Percentiles rank a stretch among this genome's conserved stretches.
Conservation (phyloP, 2,113 vertebrate genomes). For the Strix aluco region DNA sequence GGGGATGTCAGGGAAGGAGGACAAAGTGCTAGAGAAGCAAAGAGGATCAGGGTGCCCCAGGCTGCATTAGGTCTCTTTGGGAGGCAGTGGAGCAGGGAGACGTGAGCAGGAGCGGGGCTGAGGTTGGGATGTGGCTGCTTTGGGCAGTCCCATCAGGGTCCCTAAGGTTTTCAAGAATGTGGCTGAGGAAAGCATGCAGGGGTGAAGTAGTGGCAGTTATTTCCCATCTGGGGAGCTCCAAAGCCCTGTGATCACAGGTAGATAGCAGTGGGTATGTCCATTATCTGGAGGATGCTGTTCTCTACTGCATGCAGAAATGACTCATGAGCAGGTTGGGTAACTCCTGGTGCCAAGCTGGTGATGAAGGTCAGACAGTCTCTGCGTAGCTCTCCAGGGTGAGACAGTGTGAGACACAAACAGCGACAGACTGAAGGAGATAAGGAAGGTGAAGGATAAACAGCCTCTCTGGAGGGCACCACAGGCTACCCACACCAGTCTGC, state of each 20-base stretch:
- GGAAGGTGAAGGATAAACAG: background rate
- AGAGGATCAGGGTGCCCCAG: background rate
- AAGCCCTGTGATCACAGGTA: background rate
- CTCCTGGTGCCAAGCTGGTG: slow-evolving; percentile 27
- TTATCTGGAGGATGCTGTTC: background rate
- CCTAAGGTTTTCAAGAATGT: background rate
- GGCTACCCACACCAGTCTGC: background rate
- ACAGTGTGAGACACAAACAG: background rate
- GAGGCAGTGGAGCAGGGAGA: background rate
- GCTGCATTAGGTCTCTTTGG: background rate
- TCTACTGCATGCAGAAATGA: background rate
- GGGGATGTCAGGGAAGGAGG: background rate
- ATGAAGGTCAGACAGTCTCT: background rate
- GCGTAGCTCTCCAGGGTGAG: background rate
- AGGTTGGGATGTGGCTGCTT: background rate
- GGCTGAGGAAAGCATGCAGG: background rate
- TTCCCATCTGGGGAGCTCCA: background rate
- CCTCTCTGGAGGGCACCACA: background rate
- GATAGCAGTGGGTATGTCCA: background rate
- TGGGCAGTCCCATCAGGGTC: background rate
- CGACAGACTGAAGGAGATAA: background rate
- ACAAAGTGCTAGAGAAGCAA: background rate
- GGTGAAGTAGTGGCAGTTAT: fast-evolving
- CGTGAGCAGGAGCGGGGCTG: background rate
- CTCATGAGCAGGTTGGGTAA: slow-evolving; percentile 30